Evolutionary conservation across 2,113 vertebrate genomes (phyloP), one percentile per base, ranked within the genome.

Genomic region (Sinocyclocheilus rhinocerous): DNA sequence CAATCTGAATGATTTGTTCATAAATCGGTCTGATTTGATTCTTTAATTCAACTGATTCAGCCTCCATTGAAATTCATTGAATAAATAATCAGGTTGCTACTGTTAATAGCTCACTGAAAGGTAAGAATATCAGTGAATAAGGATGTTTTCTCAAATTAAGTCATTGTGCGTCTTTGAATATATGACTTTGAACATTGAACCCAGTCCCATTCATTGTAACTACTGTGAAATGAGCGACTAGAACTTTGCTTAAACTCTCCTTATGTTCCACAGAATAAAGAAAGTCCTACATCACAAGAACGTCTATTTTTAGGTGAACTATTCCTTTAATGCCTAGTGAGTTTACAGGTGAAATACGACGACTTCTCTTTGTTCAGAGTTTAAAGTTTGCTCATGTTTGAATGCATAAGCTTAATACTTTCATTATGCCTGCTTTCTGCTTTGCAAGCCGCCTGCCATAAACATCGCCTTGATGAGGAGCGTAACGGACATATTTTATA

Each of bases 381-480:
- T 72, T 82, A 75, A 85, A 87, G 80, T 72, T 67, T 85, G 73
- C 69, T 89, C 50, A 84, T 52, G 52, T 63, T n/a, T 85, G 79
- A 89, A 85, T 83, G 79, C 85, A 89, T 86, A 81, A 82, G 83
- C 39, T 52, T 84, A 65, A 81, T 87, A 83, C 78, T 87, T 87
- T 89, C 83, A 89, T 89, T 87, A 87, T 83, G 79, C 88, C 76
- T 70, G 79, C 83, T 83, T 81, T 89, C 88, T 89, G 88, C 61
- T 87, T 87, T 42, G 81, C 82, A 82, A 83, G 88, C 83, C 84
- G 81, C 84, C 78, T 85, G 88, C 85, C 85, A 87, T 89, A 89
- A 83, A 89, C 55, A 69, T 84, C 7, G 52, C 36, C 83, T 84
- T 85, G 79, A 87, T 87, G 83, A 89, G 88, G 57, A 85, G 78